A percentile compares a stretch with the other conserved stretches of the same genome.
These are phyloP conservation scores for Manacus vitellinus DNA, from an alignment of 2,113 vertebrate species.

Conservation along the genomic window DNA sequence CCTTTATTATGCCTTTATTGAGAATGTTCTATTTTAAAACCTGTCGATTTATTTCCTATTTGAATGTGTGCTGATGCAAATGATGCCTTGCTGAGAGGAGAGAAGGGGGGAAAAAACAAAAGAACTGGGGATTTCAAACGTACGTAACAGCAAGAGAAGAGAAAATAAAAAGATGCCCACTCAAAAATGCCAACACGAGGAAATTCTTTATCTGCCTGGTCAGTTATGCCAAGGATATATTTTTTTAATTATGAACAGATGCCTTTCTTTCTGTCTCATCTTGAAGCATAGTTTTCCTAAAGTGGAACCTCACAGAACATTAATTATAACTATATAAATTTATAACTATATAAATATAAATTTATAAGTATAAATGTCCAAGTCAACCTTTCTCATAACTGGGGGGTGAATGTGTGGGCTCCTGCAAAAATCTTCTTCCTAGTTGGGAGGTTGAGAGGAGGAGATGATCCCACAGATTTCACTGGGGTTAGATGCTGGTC, in stretches of 20 bases:
- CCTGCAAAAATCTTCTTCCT: neutral
- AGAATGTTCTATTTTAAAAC: neutral
- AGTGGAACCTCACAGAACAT: neutral
- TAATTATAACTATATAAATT: neutral
- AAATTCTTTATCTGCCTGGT: neutral
- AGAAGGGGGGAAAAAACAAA: fast-evolving
- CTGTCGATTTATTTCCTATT: neutral
- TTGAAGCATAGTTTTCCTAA: neutral
- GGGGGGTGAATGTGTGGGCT: neutral
- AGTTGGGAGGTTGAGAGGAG: neutral
- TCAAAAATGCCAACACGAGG: neutral
- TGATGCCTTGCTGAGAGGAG: neutral
- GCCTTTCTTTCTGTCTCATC: neutral
- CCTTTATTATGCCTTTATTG: neutral
- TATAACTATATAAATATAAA: too few species aligned
- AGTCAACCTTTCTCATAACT: neutral
- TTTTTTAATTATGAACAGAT: neutral
- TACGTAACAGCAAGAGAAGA: neutral
- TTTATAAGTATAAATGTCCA: neutral
- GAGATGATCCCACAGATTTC: neutral
- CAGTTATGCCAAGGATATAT: neutral
- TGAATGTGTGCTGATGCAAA: neutral
- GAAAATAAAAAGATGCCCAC: neutral
- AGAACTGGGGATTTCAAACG: neutral
- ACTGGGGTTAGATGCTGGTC: neutral